phyloP scores from a whole-genome alignment of 2,797 vertebrate genomes.

The Scomberomorus guttatus region DNA sequence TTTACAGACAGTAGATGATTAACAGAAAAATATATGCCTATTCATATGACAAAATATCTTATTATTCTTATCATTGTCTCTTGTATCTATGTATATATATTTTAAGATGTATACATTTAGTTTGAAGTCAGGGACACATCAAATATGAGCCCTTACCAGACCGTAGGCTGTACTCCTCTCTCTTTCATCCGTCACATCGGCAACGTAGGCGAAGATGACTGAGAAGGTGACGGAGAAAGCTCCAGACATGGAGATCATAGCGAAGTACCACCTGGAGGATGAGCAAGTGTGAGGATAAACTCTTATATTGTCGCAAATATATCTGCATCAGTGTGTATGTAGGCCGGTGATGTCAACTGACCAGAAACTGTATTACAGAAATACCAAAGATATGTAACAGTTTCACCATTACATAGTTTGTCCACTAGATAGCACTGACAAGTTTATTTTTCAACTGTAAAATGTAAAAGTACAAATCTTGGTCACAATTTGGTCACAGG shows the following conservation, averaged over 20 bases:
- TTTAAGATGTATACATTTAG: background rate
- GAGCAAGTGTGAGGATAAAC: background rate
- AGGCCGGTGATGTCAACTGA: no score
- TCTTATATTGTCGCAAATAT: background rate
- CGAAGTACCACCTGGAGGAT: constrained; percentile 94
- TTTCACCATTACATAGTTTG: no score
- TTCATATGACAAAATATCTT: no score
- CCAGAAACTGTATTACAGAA: no score
- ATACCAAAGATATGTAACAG: no score
- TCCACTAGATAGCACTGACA: no score
- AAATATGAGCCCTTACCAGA: constrained; percentile 85
- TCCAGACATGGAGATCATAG: constrained; percentile 95
- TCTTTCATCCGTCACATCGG: constrained; percentile 92
- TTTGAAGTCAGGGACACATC: background rate
- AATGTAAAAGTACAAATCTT: no score
- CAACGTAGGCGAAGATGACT: constrained; percentile 96
- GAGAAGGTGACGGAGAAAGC: constrained; percentile 97
- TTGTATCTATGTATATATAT: background rate
- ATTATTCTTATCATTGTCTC: background rate
- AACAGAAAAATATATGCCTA: no score
- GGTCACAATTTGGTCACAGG: no score
- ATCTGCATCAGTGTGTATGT: no score
- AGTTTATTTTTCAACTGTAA: no score
- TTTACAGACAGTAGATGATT: no score
- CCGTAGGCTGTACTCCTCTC: constrained; percentile 95